Evolutionary conservation across 2,888 invertebrate species (phyloP), one percentile per base, ranked within the genome.

Genomic region (Amiota minor): DNA sequence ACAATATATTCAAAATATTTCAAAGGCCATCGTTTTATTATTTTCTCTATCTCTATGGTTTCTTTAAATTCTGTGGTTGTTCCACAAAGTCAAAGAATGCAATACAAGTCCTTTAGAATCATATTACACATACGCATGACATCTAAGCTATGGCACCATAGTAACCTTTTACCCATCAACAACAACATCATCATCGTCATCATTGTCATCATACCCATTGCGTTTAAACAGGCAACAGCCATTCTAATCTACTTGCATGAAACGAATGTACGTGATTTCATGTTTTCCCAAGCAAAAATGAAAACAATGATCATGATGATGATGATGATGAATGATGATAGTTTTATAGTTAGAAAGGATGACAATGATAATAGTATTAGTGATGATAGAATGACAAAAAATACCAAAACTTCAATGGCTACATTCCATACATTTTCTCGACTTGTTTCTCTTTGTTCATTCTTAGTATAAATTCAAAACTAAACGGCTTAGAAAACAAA

Each of bases 401-500:
- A 23, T 23, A 35, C 35, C 9, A 11, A 55, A 9, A 14, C 14
- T 16, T 9, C 14, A 1, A 61, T 23, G 23, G 23, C 14, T 14
- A 35, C 12, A 9, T 35, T 35, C 2, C 61, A 61, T 9, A 35
- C 23, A 61, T 35, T 11, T 18, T 2, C 23, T 61, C 6, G 14
- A 14, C 10, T 23, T 8, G 14, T 1, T 16, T 55, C 35, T 1
- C 6, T 35, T 35, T 35, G 6, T 35, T 35, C 35, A 8, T 35
- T 35, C 35, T 35, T 35, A 35, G 35, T 35, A 35, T 35, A 35
- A 35, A 35, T 35, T 35, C 35, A 35, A 35, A 35, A 35, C 67
- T 56, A 75, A 76, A 76, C 73, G 78, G 77, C 75, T 79, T 79
- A 77, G 71, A 75, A 80, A 35, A 35, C 35, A 35, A 35, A 78